Percentiles rank a stretch among this genome's conserved stretches.
Conservation (phyloP, 2,113 vertebrate species). For the Fukomys damarensis region DNA sequence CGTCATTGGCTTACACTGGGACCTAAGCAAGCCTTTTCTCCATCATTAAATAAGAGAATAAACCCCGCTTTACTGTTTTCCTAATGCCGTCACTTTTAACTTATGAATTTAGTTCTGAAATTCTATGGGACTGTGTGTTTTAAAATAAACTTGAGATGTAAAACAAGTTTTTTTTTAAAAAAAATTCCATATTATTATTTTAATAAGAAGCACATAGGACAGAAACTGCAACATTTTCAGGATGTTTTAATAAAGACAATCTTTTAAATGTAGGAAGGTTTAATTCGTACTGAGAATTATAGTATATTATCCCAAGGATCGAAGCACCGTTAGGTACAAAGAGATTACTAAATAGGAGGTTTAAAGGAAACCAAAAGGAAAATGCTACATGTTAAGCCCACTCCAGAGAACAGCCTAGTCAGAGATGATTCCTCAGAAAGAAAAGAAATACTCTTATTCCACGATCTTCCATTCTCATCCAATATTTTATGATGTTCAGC, state of each 20-base stretch:
- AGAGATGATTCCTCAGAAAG: neutral
- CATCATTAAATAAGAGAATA: neutral
- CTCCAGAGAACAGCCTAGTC: neutral
- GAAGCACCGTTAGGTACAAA: neutral
- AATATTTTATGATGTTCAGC: neutral
- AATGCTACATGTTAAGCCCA: neutral
- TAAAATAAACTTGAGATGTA: neutral
- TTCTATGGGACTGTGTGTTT: neutral
- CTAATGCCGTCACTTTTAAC: neutral
- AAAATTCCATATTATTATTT: neutral
- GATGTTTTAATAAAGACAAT: neutral
- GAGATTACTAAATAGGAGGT: neutral
- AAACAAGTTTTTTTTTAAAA: neutral
- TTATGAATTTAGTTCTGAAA: neutral
- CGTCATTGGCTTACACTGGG: neutral
- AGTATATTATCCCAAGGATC: neutral
- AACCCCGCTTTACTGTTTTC: neutral
- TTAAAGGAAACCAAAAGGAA: neutral
- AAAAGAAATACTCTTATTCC: neutral
- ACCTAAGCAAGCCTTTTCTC: accelerated
- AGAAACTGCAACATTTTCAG: neutral
- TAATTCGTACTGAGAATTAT: neutral
- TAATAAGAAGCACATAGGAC: neutral
- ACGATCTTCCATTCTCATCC: neutral
- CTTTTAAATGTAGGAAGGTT: neutral